These are phyloP conservation scores for Loripinus fragilis DNA, from an alignment of 2,888 invertebrate species.

Conservation along the genomic window DNA sequence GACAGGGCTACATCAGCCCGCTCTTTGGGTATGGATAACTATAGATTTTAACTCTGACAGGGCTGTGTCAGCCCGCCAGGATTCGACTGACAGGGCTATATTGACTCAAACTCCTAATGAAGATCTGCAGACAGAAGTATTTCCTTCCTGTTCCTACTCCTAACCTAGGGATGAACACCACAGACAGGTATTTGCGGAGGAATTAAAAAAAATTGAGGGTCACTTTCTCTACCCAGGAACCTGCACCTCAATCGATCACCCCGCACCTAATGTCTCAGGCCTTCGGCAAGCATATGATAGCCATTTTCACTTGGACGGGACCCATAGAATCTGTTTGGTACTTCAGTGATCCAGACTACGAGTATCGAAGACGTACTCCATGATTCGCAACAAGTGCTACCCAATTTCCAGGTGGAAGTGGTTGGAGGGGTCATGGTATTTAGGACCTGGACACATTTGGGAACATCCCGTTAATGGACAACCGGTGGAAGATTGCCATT, in stretches of 20 bases:
- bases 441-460: not conserved
- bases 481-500: slow-evolving; percentile 10
- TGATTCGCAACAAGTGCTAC: not conserved
- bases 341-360: not conserved
- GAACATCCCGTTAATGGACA: not conserved
- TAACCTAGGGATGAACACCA: not conserved
- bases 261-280: no score
- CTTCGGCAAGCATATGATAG: slow-evolving; percentile 15
- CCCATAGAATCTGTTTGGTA: not conserved
- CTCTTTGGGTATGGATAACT: no score
- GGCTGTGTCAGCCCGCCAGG: no score
- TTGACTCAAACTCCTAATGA: no score
- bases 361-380: not conserved
- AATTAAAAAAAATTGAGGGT: no score
- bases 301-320: slow-evolving; percentile 33
- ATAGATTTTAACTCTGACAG: no score
- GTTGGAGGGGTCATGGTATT: slow-evolving; percentile 1
- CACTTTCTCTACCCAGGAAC: no score
- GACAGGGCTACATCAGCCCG: no score
- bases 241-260: no score
- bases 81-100: no score
- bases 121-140: not conserved
- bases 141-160: not conserved
- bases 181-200: not conserved
- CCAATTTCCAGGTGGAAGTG: not conserved